Base-by-base conservation (phyloP, 2,797 vertebrate species). In the Onychomys arenicola region DNA sequence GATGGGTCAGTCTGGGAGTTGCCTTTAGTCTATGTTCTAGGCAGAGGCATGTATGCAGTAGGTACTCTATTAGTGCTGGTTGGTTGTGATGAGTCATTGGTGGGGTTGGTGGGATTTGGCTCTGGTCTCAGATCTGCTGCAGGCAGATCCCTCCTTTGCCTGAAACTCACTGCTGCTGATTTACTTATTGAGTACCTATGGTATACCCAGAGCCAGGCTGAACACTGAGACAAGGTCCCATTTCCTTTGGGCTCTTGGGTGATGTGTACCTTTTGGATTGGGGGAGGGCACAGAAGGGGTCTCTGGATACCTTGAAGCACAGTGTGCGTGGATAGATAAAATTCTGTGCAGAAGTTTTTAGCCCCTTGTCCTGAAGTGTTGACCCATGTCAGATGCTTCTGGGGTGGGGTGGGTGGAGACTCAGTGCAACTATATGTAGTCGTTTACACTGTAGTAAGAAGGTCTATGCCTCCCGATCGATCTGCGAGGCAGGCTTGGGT, bases 31-130 rank as follows among this genome's bases (percentile, higher is more conserved):
- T 5, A 0, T 1, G 80, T n/a, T 43, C 49, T 43, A 65, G 61
- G 8, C 40, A 12, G 65, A 88, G 61, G 80, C 46, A 23, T 34
- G 75, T 29, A 78, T 67, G 57, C 77, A 91, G 92, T 57, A 92
- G 90, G 84, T 5, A 2, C 87, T 96, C 34, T 27, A 19, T 81
- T 65, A 80, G 63, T 37, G 25, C 23, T 55, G n/a, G 43, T 27
- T 52, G 37, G 57, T 89, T 87, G 5, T 57, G 94, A 85, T 94
- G 95, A 90, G 94, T 96, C 96, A 46, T 25, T 46, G 88, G 10
- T 43, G 17, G 63, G 49, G 34, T n/a, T 49, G 37, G 49, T 61
- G 88, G 89, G n/a, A 73, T 59, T 87, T 52, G 46, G 85, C 59
- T 82, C 63, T 81, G 43, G 12, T 8, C 76, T 89, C 23, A 0